phyloP scores from a whole-genome alignment of 2,113 vertebrate genomes.

The Pelusios castaneus region DNA sequence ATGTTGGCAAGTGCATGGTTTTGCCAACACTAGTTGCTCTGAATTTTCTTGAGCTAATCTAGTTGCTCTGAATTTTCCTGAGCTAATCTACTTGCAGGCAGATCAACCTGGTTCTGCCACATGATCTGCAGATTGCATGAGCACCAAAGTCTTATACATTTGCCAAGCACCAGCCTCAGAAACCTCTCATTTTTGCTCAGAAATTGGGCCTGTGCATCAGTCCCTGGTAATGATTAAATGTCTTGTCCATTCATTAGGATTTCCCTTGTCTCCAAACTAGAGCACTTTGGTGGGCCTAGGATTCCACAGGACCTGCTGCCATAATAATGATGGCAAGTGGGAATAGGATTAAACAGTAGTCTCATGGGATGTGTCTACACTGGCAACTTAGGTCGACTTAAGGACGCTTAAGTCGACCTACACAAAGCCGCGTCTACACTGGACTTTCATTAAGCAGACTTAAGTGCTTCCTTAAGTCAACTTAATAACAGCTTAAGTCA shows the following conservation, averaged over 20 bases:
- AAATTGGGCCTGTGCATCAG: background rate
- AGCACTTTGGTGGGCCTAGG: no score
- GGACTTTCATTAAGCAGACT: no score
- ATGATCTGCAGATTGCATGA: background rate
- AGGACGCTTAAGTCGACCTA: no score
- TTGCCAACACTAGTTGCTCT: background rate
- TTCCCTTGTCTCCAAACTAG: background rate
- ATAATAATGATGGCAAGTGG: no score
- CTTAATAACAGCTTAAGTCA: no score
- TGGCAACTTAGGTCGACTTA: no score
- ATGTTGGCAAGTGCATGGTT: background rate
- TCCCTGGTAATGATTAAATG: background rate
- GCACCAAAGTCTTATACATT: background rate
- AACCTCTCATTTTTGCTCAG: background rate
- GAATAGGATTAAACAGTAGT: no score
- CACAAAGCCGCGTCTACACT: no score
- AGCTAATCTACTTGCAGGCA: background rate
- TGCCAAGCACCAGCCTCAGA: background rate
- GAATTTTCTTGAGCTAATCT: rapidly evolving
- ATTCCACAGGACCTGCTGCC: no score
- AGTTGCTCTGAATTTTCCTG: background rate
- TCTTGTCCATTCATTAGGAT: background rate
- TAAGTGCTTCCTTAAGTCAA: no score
- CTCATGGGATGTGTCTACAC: no score
- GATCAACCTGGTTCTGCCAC: background rate